Evolutionary conservation across 2,797 vertebrate genomes (phyloP).

Genomic region (Sebastes itinus): DNA sequence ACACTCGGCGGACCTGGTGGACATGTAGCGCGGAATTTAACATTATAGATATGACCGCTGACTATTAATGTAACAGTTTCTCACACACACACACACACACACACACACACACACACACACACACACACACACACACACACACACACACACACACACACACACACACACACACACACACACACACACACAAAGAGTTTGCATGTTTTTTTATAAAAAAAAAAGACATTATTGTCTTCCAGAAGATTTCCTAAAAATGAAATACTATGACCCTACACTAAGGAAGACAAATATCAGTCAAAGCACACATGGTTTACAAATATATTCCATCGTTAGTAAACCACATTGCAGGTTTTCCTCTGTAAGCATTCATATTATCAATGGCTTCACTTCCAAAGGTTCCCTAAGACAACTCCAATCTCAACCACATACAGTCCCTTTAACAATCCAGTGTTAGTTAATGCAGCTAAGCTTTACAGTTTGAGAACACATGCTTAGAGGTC

Average conservation of each 20-base stretch:
- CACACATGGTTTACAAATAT: background rate
- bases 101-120: no score
- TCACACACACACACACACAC: no score
- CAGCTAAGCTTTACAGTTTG: background rate
- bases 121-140: no score
- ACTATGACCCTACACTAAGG: background rate
- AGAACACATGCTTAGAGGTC: background rate
- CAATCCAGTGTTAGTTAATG: background rate
- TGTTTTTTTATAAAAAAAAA: background rate
- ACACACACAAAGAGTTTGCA: background rate
- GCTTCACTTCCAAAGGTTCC: background rate
- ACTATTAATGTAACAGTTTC: no score
- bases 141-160: no score
- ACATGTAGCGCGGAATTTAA: no score
- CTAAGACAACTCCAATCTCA: background rate
- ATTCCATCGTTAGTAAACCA: background rate
- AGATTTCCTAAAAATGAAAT: background rate
- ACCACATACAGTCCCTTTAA: background rate
- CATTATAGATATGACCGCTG: no score
- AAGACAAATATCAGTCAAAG: background rate
- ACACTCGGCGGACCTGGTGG: no score
- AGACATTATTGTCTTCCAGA: background rate
- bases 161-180: no score
- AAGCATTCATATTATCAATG: background rate
- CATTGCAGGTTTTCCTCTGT: background rate